Evolutionary conservation across 2,888 invertebrate species (phyloP).

Genomic region (Drosophila birchii): DNA sequence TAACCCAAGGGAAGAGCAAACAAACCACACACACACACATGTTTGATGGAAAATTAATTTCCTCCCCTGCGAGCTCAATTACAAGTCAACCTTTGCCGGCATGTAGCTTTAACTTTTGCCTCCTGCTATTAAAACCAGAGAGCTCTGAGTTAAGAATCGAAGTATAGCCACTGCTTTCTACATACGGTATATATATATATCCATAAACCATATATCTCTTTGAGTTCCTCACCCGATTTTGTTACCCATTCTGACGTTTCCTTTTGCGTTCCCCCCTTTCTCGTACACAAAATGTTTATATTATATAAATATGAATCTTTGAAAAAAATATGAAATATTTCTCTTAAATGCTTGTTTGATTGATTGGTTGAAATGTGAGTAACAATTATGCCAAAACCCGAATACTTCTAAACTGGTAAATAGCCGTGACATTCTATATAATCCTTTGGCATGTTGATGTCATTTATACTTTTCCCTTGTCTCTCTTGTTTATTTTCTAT

Average conservation of each 20-base stretch:
- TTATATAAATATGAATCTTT: conserved; percentile 63
- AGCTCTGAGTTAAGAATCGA: not conserved
- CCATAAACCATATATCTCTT: conserved; percentile 53
- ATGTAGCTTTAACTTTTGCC: conserved; percentile 21
- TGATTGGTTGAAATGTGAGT: conserved; percentile 84
- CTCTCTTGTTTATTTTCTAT: conserved; percentile 16
- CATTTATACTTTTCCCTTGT: conserved; percentile 26
- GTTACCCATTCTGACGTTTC: conserved; percentile 70
- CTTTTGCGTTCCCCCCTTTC: conserved; percentile 52
- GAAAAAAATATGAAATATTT: conserved; percentile 75
- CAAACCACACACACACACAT: conserved; percentile 18
- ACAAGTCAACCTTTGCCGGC: conserved; percentile 29
- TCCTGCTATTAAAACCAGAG: conserved; percentile 17
- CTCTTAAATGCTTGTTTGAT: conserved; percentile 83
- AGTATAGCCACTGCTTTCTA: conserved; percentile 1
- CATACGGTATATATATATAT: conserved; percentile 17
- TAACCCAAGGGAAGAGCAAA: conserved; percentile 44
- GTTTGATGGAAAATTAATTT: conserved; percentile 21
- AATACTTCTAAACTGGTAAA: conserved; percentile 70
- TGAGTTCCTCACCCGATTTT: conserved; percentile 55
- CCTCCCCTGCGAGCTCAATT: conserved; percentile 10
- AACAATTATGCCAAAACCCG: conserved; percentile 77
- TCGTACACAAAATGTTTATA: conserved; percentile 55
- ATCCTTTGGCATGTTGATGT: conserved; percentile 59
- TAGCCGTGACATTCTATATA: conserved; percentile 52